These are phyloP conservation scores for Drosophila setosimentum DNA, from an alignment of 2,888 invertebrate genomes.

Conservation along the genomic window DNA sequence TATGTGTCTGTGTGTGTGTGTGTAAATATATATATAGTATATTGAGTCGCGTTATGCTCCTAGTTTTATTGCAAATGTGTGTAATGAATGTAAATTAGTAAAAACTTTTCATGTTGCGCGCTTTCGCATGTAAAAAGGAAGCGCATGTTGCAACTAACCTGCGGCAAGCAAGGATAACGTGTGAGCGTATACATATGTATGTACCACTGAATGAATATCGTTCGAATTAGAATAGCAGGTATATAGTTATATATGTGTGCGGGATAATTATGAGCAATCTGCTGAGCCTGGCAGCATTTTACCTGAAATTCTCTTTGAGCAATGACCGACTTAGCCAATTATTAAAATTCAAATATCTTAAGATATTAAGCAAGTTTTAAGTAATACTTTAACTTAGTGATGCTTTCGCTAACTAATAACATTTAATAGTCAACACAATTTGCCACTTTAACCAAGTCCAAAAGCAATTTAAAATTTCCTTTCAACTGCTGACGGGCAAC, in stretches of 20 bases:
- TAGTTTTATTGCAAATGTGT: slow-evolving; percentile 82
- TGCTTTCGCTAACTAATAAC: slow-evolving; percentile 66
- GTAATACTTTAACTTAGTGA: slow-evolving; percentile 59
- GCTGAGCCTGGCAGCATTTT: slow-evolving; percentile 9
- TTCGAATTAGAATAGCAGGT: slow-evolving; percentile 71
- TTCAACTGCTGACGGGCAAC: slow-evolving; percentile 24
- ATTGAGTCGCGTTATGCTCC: slow-evolving; percentile 59
- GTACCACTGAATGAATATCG: slow-evolving; percentile 59
- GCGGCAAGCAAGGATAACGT: slow-evolving; percentile 66
- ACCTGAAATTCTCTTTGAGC: slow-evolving; percentile 53
- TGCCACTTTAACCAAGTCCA: slow-evolving; percentile 56
- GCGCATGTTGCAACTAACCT: slow-evolving; percentile 66
- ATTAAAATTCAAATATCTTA: slow-evolving; percentile 66
- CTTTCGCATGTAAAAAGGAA: slow-evolving; percentile 52
- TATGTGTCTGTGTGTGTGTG: slow-evolving; percentile 6
- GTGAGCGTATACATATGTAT: slow-evolving; percentile 35
- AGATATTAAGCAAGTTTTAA: slow-evolving; percentile 54
- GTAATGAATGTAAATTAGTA: slow-evolving; percentile 83
- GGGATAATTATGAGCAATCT: slow-evolving; percentile 70
- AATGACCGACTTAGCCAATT: slow-evolving; percentile 73
- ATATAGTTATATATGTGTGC: slow-evolving; percentile 25
- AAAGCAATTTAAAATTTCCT: slow-evolving; percentile 18
- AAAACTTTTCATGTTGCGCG: slow-evolving; percentile 69
- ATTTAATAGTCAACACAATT: slow-evolving; percentile 76
- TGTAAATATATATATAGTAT: slow-evolving; percentile 22